Evolutionary conservation across 2,797 vertebrate genomes (phyloP).

Genomic region (Arctocebus calabarensis): DNA sequence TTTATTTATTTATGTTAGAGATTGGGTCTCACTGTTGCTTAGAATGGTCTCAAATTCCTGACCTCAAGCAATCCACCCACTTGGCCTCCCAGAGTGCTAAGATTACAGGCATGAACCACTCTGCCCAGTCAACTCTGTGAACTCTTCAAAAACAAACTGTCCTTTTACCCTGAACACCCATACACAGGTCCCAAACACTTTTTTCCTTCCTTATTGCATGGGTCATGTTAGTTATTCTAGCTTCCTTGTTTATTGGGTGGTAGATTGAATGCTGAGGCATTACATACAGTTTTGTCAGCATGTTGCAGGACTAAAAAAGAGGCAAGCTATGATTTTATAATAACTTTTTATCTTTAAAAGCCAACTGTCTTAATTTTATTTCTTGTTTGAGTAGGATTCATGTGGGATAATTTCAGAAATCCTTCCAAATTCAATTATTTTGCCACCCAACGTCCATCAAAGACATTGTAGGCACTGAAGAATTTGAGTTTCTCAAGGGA

Average conservation of each 20-base stretch:
- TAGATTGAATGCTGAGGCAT: neutral
- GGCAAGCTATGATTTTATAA: constrained; percentile 34
- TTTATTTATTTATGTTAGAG: too few species aligned
- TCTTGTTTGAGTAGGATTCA: constrained; percentile 58
- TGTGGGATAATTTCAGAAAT: constrained; percentile 36
- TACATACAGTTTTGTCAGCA: constrained; percentile 13
- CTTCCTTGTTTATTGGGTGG: neutral
- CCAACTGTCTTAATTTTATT: constrained; percentile 40
- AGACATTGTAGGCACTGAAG: constrained; percentile 13
- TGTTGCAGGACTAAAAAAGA: constrained; percentile 24
- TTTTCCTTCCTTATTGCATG: neutral
- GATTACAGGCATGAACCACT: too few species aligned
- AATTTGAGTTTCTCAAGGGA: neutral
- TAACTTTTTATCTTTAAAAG: constrained; percentile 35
- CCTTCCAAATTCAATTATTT: constrained; percentile 51
- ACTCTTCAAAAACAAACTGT: neutral
- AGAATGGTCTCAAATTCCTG: too few species aligned
- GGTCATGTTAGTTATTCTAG: neutral
- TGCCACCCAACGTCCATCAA: neutral
- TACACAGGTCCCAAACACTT: neutral
- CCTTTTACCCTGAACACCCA: neutral
- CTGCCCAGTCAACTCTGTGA: neutral
- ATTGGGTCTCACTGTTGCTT: too few species aligned
- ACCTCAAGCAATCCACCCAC: too few species aligned
- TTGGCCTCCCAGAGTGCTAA: too few species aligned